Percentiles rank a stretch among this genome's conserved stretches.
Evolutionary conservation across 2,888 invertebrate species (phyloP).

Genomic region (Idaea aversata): DNA sequence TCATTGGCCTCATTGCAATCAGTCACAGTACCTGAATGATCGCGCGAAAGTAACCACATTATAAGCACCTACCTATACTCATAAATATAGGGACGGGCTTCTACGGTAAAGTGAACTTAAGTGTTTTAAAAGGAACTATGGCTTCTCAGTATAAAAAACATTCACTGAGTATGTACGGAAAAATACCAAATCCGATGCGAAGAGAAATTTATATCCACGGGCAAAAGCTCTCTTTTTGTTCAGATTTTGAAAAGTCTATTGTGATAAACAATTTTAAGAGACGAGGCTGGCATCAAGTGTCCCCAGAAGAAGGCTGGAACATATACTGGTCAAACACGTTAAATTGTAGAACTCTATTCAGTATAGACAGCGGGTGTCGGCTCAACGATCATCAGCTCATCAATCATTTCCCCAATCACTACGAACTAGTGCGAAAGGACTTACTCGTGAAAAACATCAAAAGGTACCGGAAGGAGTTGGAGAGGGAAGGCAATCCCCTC

Average conservation of each 20-base stretch:
- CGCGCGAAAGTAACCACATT: neutral
- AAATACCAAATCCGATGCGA: conserved; percentile 28
- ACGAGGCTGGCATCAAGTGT: conserved; percentile 86
- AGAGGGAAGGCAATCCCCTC: conserved; percentile 91
- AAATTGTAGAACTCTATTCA: conserved; percentile 93
- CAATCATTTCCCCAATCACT: conserved; percentile 97
- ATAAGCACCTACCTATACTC: too few relatives aligned
- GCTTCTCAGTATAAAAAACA: conserved; percentile 80
- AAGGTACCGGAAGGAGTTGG: conserved; percentile 93
- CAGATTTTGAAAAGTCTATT: conserved; percentile 54
- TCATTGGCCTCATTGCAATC: neutral
- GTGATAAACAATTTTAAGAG: conserved; percentile 46
- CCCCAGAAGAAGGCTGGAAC: conserved; percentile 95
- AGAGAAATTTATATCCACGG: conserved; percentile 73
- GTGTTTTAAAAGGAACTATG: neutral
- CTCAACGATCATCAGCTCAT: conserved; percentile 92
- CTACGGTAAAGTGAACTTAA: neutral
- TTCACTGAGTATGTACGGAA: conserved; percentile 68
- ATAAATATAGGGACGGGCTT: neutral
- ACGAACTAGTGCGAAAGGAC: conserved; percentile 96
- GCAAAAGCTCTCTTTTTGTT: conserved; percentile 75
- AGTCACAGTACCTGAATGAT: neutral
- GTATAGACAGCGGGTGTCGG: conserved; percentile 44
- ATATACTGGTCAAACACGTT: conserved; percentile 96
- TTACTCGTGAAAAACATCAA: conserved; percentile 97